phyloP scores from a whole-genome alignment of 2,113 vertebrate genomes.

The Todiramphus saurophagus region DNA sequence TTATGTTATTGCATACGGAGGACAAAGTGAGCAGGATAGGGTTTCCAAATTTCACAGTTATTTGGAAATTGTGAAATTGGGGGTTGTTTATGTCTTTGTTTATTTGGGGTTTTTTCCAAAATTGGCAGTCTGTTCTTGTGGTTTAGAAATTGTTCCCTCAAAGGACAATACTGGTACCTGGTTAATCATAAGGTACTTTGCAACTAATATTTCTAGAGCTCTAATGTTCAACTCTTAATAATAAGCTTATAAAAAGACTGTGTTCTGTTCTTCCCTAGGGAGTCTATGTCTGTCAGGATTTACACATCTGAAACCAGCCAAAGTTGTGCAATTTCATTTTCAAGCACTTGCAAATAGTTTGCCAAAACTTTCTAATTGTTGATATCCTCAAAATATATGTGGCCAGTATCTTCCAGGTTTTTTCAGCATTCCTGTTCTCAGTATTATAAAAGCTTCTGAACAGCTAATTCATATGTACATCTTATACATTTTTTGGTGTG shows the following conservation, averaged over 20 bases:
- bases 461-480: neutral
- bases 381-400: neutral
- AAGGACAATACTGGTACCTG: neutral
- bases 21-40: neutral
- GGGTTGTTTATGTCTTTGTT: neutral
- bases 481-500: neutral
- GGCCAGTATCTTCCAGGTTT: neutral
- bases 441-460: neutral
- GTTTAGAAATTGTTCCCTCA: neutral
- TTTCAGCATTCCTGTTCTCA: neutral
- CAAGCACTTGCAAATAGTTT: neutral
- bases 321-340: conserved; percentile 47
- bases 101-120: neutral
- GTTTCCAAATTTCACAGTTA: neutral
- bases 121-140: neutral
- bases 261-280: neutral
- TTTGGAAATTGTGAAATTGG: neutral
- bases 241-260: neutral
- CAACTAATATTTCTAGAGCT: neutral
- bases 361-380: conserved; percentile 6
- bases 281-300: neutral
- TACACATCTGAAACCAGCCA: neutral
- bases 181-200: neutral
- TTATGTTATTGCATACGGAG: neutral
- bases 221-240: neutral